Evolutionary conservation across 2,113 vertebrate species (phyloP).

Genomic region (Melanotaenia duboulayi): DNA sequence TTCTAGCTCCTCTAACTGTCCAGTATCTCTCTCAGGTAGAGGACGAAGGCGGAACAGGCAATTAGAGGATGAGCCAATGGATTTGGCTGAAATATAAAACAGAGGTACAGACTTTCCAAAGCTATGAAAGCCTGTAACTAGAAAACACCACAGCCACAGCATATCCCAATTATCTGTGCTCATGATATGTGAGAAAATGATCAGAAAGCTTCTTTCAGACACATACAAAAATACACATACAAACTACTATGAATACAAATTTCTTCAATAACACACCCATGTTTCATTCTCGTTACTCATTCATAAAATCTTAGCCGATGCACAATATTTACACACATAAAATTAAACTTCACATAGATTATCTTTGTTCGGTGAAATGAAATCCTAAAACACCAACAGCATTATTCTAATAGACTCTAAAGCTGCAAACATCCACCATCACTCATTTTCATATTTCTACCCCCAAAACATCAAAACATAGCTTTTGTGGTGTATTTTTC

Average conservation of each 20-base stretch:
- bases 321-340: not conserved
- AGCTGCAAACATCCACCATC: too few relatives aligned
- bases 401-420: too few relatives aligned
- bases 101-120: slow-evolving; percentile 10
- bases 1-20: not conserved
- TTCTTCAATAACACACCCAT: not conserved
- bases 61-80: slow-evolving; percentile 1
- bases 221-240: slow-evolving; percentile 5
- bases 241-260: slow-evolving; percentile 1
- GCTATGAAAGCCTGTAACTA: not conserved
- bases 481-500: too few relatives aligned
- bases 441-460: too few relatives aligned
- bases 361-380: too few relatives aligned
- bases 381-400: too few relatives aligned
- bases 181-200: slow-evolving; percentile 13
- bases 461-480: too few relatives aligned
- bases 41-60: not conserved
- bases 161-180: slow-evolving; percentile 18
- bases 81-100: not conserved
- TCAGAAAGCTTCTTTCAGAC: slow-evolving; percentile 9
- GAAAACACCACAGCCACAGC: slow-evolving; percentile 4
- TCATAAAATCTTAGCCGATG: not conserved
- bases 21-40: not conserved
- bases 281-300: not conserved
- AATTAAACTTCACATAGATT: not conserved